Evolutionary conservation across 2,113 vertebrate species (phyloP).

Genomic region (Natator depressus): DNA sequence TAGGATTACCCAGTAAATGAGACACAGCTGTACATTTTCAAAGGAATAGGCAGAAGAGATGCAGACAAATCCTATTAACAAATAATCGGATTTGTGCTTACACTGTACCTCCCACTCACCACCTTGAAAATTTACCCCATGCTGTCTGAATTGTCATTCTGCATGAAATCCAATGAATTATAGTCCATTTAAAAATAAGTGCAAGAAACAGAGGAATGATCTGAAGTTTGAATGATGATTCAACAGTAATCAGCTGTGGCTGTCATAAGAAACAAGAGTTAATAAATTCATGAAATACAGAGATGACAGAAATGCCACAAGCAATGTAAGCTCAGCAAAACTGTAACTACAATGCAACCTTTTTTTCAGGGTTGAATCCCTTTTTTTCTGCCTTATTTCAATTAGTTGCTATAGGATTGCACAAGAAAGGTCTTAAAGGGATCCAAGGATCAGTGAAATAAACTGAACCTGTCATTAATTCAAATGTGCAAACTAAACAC

Average conservation of each 20-base stretch:
- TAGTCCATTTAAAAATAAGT: constrained; percentile 58
- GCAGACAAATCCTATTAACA: constrained; percentile 69
- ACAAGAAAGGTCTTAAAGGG: neutral
- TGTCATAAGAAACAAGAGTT: constrained; percentile 67
- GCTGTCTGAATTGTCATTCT: constrained; percentile 32
- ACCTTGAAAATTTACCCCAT: constrained; percentile 59
- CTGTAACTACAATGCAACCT: constrained; percentile 11
- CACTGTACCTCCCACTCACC: constrained; percentile 50
- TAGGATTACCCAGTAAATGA: constrained; percentile 41
- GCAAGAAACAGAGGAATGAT: neutral
- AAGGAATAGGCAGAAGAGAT: constrained; percentile 48
- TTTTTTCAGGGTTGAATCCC: neutral
- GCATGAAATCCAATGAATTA: constrained; percentile 67
- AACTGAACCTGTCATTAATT: neutral
- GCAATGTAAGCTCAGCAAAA: constrained; percentile 46
- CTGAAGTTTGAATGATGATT: constrained; percentile 64
- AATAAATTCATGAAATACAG: constrained; percentile 37
- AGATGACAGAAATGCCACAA: constrained; percentile 43
- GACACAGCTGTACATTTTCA: constrained; percentile 37
- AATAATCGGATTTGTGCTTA: constrained; percentile 65
- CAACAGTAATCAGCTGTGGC: constrained; percentile 49
- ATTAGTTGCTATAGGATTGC: neutral
- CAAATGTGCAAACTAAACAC: constrained; percentile 4
- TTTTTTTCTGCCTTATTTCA: neutral
- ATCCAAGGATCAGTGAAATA: neutral